Conservation (phyloP, 2,888 invertebrate genomes). For the Sarcophaga rosellei region DNA sequence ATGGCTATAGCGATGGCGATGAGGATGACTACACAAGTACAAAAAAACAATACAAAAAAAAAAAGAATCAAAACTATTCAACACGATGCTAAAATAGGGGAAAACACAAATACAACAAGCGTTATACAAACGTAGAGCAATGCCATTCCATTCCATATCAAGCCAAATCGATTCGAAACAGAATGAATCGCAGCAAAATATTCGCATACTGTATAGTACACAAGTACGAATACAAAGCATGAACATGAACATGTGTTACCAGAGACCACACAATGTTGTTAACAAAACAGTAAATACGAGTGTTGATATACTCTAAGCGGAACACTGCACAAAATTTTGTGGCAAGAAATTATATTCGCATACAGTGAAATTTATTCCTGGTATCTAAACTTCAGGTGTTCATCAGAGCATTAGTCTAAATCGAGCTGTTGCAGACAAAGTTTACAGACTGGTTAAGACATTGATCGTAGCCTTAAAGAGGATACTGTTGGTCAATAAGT, state of each 20-base stretch:
- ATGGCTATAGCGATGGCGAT: neutral
- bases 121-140: too few species aligned
- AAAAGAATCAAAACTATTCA: conserved; percentile 49
- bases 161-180: too few species aligned
- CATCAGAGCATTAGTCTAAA: too few species aligned
- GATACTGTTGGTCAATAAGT: too few species aligned
- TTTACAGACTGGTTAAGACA: too few species aligned
- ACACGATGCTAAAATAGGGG: conserved; percentile 46
- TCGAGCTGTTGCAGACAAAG: too few species aligned
- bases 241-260: conserved; percentile 19
- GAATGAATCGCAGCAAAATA: too few species aligned
- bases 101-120: conserved; percentile 30
- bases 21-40: conserved; percentile 29
- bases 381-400: too few species aligned
- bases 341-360: too few species aligned
- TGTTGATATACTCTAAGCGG: neutral
- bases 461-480: too few species aligned
- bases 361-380: too few species aligned
- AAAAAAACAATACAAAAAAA: conserved; percentile 33
- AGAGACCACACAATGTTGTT: conserved; percentile 49
- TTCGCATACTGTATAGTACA: neutral
- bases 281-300: conserved; percentile 5
- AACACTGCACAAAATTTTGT: conserved; percentile 33
- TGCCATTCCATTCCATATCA: too few species aligned
- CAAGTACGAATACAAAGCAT: neutral